Conservation (phyloP, 2,888 invertebrate genomes). For the Branchipolynoe longqiensis region DNA sequence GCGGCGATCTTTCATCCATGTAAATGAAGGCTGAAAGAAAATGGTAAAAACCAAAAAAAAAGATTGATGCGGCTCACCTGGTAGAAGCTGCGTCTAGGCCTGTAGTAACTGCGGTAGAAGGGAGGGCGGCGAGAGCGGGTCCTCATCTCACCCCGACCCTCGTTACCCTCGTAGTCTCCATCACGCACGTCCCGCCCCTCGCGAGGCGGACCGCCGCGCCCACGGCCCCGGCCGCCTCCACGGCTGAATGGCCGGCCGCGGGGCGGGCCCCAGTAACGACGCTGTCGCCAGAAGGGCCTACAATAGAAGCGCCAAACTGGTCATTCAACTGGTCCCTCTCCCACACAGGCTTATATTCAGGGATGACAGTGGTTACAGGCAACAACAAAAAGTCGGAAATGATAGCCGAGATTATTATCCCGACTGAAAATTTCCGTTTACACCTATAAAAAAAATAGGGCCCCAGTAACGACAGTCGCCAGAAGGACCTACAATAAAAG, state of each 20-base stretch:
- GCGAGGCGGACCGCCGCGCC: slow-evolving; percentile 58
- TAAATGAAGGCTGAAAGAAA: no score
- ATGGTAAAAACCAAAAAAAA: no score
- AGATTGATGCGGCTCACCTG: no score
- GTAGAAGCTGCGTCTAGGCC: slow-evolving; percentile 42
- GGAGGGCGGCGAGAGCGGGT: slow-evolving; percentile 52
- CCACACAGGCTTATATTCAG: no score
- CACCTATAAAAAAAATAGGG: no score
- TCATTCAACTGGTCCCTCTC: neutral
- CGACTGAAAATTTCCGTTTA: no score
- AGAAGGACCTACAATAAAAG: no score
- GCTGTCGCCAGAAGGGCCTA: slow-evolving; percentile 76
- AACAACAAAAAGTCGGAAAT: no score
- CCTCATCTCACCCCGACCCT: slow-evolving; percentile 40
- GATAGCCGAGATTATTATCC: no score
- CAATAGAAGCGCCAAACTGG: slow-evolving; percentile 64
- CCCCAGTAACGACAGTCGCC: no score
- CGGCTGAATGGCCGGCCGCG: slow-evolving; percentile 69
- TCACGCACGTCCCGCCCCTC: slow-evolving; percentile 17
- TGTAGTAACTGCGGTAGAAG: slow-evolving; percentile 59
- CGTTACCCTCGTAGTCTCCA: slow-evolving; percentile 39
- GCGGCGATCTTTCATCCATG: no score
- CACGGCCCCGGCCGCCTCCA: slow-evolving; percentile 63
- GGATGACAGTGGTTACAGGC: no score
- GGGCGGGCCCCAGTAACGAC: slow-evolving; percentile 70